A percentile compares a stretch with the other conserved stretches of the same genome.
These are phyloP conservation scores for Grammomys dolichurus DNA, from an alignment of 2,113 vertebrate genomes.

Conservation along the genomic window DNA sequence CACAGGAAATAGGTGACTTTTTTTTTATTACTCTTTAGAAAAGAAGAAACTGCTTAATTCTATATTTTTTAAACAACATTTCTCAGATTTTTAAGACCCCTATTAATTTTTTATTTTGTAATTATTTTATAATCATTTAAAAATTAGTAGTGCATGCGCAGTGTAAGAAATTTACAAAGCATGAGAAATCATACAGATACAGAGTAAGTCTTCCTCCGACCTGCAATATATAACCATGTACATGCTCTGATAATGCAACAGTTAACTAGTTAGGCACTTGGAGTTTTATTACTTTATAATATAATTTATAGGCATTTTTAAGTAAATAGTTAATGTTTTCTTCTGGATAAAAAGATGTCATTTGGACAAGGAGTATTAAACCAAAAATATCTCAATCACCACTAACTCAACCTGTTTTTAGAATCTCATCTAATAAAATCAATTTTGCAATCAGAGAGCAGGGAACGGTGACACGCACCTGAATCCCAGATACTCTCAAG, in stretches of 20 bases:
- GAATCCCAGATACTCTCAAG: neutral
- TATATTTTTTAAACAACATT: neutral
- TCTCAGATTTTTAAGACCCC: neutral
- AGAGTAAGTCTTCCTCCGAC: neutral
- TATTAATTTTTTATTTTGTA: constrained; percentile 6
- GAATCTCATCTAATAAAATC: constrained; percentile 39
- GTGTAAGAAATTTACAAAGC: neutral
- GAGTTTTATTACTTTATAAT: constrained; percentile 9
- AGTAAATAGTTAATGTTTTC: neutral
- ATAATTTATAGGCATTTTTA: constrained; percentile 29
- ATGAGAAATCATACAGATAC: neutral
- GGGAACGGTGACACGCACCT: neutral
- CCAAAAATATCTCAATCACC: constrained; percentile 14
- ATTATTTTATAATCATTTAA: constrained; percentile 36
- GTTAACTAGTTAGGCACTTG: neutral
- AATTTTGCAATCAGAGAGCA: neutral
- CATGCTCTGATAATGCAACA: neutral
- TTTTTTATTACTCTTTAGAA: constrained; percentile 7
- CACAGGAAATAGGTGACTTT: neutral
- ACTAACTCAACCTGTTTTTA: constrained; percentile 20
- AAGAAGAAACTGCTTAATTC: constrained; percentile 5
- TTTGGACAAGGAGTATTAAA: neutral
- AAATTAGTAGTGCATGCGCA: neutral
- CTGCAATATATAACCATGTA: too few species aligned
- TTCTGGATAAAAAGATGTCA: constrained; percentile 13